Evolutionary conservation across 2,888 invertebrate genomes (phyloP).

Genomic region (Pollenia amentaria): DNA sequence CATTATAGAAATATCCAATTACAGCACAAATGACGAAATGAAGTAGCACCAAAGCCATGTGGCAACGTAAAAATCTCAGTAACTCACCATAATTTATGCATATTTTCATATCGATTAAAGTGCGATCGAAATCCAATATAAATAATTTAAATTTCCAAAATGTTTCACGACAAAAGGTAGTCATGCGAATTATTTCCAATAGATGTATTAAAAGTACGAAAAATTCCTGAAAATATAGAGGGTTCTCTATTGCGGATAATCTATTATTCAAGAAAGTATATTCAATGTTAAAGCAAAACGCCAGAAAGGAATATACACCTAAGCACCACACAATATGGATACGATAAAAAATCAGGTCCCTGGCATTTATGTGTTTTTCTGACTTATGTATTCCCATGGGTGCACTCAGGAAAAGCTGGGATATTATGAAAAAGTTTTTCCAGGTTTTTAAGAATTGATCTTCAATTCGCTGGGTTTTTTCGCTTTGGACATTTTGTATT

Average conservation of each 20-base stretch:
- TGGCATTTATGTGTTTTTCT: not conserved
- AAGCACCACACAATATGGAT: conserved; percentile 75
- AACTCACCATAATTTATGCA: conserved; percentile 16
- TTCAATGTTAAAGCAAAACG: conserved; percentile 66
- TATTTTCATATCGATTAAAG: conserved; percentile 59
- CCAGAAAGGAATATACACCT: conserved; percentile 64
- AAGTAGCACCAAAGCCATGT: conserved; percentile 71
- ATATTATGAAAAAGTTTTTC: conserved; percentile 69
- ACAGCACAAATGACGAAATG: conserved; percentile 41
- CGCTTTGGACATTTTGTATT: not conserved
- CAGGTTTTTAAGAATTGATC: conserved; percentile 69
- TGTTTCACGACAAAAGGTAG: conserved; percentile 59
- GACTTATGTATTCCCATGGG: conserved; percentile 73
- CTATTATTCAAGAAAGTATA: conserved; percentile 65
- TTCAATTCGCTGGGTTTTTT: conserved; percentile 57
- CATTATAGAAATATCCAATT: conserved; percentile 71
- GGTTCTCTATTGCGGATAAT: conserved; percentile 75
- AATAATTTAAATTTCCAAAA: conserved; percentile 65
- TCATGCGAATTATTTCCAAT: conserved; percentile 64
- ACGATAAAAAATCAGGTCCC: conserved; percentile 26
- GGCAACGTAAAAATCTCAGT: conserved; percentile 61
- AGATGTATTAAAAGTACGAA: conserved; percentile 74
- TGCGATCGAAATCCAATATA: conserved; percentile 74
- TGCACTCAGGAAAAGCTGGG: conserved; percentile 74
- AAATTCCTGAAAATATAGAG: conserved; percentile 76